A percentile compares a stretch with the other conserved stretches of the same genome.
phyloP scores from a whole-genome alignment of 2,113 vertebrate genomes.

The Panthera uncia region DNA sequence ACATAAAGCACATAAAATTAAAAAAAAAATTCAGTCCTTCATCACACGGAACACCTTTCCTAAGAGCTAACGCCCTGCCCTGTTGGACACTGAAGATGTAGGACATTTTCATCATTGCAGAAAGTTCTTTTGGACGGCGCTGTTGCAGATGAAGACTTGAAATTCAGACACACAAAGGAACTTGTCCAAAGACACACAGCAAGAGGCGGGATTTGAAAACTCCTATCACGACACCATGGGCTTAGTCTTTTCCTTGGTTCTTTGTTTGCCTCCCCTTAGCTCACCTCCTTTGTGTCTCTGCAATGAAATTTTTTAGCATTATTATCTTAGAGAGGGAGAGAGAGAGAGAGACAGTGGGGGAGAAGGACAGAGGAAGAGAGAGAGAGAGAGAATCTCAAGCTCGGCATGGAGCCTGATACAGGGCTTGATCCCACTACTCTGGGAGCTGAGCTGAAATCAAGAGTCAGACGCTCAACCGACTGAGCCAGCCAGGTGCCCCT shows the following conservation, averaged over 20 bases:
- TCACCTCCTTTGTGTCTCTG: neutral
- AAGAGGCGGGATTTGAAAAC: no score
- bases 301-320: neutral
- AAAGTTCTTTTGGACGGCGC: neutral
- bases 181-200: neutral
- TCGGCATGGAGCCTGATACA: no score
- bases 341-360: no score
- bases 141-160: neutral
- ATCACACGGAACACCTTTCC: neutral
- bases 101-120: rapidly evolving
- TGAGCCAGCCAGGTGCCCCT: no score
- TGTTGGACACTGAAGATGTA: rapidly evolving
- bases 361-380: no score
- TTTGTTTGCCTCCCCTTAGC: no score
- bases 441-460: no score
- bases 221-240: rapidly evolving
- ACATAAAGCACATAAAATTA: neutral
- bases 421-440: no score
- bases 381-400: no score
- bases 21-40: neutral
- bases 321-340: no score
- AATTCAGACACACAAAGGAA: neutral
- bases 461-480: no score
- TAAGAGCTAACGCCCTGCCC: neutral
- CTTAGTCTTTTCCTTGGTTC: neutral